Evolutionary conservation across 2,113 vertebrate genomes (phyloP), one percentile per base, ranked within the genome.

Genomic region (Phrynosoma blainvillii): DNA sequence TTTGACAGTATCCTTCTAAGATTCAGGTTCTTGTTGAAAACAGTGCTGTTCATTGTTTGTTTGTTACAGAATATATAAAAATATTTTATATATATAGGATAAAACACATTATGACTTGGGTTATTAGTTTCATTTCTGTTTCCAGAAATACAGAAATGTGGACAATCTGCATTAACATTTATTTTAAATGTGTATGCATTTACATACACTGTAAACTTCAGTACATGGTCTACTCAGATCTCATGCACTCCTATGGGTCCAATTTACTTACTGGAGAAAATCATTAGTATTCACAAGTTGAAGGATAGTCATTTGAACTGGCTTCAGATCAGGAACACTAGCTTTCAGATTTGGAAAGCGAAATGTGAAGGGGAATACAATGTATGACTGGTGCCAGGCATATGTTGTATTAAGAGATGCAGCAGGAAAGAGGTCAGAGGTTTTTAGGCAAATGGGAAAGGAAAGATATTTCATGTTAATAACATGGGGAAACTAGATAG

Each of bases 101-200:
- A 68, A 36, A 71, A 13, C 54, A 36, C 21, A 12, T 52, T 56
- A 10, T 18, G 30, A 11, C 27, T 30, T 78, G 11, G 9, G 30
- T 14, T 21, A 25, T 11, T 10, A 89, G 30, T 62, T 86, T 84
- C 88, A 86, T 82, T 84, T 78, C 16, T 36, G n/a, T 79, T 89
- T 90, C 82, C 84, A 88, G 86, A 90, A 90, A 4, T 82, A 16
- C 74, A 93, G 87, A 79, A 79, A 90, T 66, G 21, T 21, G 14
- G 0, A 2, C 91, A 75, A n/a, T 25, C 1, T 85, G 54, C 74
- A 78, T 88, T 84, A 88, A 89, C 70, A 82, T 74, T 62, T 84
- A 80, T 7, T 47, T 47, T 47, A 47, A 47, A 47, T 47, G 7
- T 47, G 3, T 47, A 47, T 47, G 54, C 32, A 13, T 71, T 71